Evolutionary conservation across 2,888 invertebrate species (phyloP).

Genomic region (Drosophila gaucha): DNA sequence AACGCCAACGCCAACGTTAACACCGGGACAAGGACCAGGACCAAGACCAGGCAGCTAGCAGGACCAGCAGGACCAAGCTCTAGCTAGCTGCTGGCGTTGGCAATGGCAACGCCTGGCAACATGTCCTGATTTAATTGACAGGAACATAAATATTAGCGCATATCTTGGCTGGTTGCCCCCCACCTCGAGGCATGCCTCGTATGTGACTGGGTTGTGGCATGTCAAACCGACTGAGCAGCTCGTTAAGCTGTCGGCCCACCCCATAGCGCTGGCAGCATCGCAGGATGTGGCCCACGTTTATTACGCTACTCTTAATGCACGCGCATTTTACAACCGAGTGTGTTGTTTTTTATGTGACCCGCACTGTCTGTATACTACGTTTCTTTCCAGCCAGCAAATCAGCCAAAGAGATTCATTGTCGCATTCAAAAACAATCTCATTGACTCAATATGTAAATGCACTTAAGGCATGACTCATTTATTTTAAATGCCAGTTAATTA

Average conservation of each 20-base stretch:
- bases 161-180: constrained; percentile 62
- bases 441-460: constrained; percentile 10
- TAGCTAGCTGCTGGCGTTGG: constrained; percentile 18
- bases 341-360: constrained; percentile 57
- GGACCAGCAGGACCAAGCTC: too few species aligned
- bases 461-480: constrained; percentile 4
- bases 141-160: constrained; percentile 84
- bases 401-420: constrained; percentile 6
- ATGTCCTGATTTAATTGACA: constrained; percentile 85
- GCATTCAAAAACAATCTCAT: constrained; percentile 14
- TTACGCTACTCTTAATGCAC: constrained; percentile 71
- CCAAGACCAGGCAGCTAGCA: constrained; percentile 5
- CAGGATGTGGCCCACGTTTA: constrained; percentile 63
- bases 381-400: constrained; percentile 3
- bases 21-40: constrained; percentile 12
- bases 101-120: constrained; percentile 48
- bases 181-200: constrained; percentile 14
- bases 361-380: constrained; percentile 19
- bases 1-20: constrained; percentile 32
- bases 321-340: constrained; percentile 67
- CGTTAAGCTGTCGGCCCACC: constrained; percentile 68
- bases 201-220: constrained; percentile 57
- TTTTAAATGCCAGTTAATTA: constrained; percentile 17
- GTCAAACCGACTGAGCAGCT: constrained; percentile 70
- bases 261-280: constrained; percentile 17